Conservation (phyloP, 2,113 vertebrate genomes). For the Galeopterus variegatus region DNA sequence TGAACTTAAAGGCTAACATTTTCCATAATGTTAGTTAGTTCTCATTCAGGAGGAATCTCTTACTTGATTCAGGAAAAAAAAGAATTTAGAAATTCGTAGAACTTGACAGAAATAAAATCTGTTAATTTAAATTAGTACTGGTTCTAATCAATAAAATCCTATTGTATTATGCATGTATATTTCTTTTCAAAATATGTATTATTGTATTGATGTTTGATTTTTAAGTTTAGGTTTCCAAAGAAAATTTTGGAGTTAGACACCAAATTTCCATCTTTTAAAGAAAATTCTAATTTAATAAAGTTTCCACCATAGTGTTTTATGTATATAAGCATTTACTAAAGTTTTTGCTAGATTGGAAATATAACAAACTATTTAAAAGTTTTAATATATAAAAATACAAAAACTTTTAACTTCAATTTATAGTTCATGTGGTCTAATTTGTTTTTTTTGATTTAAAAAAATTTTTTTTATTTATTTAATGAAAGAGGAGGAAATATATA, state of each 20-base stretch:
- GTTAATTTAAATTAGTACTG: slow-evolving; percentile 63
- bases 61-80: slow-evolving; percentile 77
- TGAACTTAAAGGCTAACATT: slow-evolving; percentile 83
- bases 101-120: slow-evolving; percentile 67
- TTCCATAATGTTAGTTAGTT: slow-evolving; percentile 83
- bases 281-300: slow-evolving; percentile 6
- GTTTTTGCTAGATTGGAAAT: slow-evolving; percentile 30
- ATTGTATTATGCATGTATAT: neutral
- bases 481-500: too few relatives aligned
- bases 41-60: slow-evolving; percentile 77
- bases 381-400: slow-evolving; percentile 35
- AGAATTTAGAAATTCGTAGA: slow-evolving; percentile 76
- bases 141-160: slow-evolving; percentile 10
- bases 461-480: too few relatives aligned
- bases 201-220: slow-evolving; percentile 29
- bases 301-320: slow-evolving; percentile 31
- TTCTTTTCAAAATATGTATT: neutral
- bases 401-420: neutral
- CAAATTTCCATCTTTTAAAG: slow-evolving; percentile 9
- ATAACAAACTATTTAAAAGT: slow-evolving; percentile 25
- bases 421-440: slow-evolving; percentile 39
- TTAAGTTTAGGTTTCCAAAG: slow-evolving; percentile 1
- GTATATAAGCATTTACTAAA: neutral
- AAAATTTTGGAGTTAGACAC: slow-evolving; percentile 55
- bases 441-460: too few relatives aligned